Evolutionary conservation across 1,140 invertebrate species (phyloP), one percentile per base, ranked within the genome.

Genomic region (Sesamia nonagrioides): DNA sequence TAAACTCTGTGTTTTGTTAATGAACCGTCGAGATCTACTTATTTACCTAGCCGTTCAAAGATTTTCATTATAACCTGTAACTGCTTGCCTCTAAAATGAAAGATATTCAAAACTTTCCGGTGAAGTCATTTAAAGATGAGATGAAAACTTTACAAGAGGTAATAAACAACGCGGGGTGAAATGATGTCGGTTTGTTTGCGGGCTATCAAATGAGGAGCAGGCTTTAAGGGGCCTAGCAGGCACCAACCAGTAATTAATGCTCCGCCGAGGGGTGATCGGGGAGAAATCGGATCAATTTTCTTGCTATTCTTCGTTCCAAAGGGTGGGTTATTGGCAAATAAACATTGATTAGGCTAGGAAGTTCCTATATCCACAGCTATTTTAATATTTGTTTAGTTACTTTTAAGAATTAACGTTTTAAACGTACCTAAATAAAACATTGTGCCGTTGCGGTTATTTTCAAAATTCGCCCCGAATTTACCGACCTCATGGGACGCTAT

Each of bases 231-330:
- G 84, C 78, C 71, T 69, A 76, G 82, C 79, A 84, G 84, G 86
- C 86, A 89, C 86, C 85, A 86, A 78, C 80, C 78, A 86, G 89
- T 93, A 94, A 94, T 94, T 94, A 94, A 94, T 94, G 92, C 89
- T 87, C 84, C 79, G 83, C 79, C 74, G 74, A 77, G 81, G 76
- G 84, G 77, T 89, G 88, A 84, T 88, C 86, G 86, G 90, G 93
- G 91, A 91, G 88, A 90, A 94, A 94, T 93, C 90, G 86, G 91
- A 91, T 92, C 91, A 94, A 92, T 94, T 93, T 89, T 85, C 87
- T 71, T 84, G 84, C 88, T 83, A 90, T 91, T 92, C 88, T 83
- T 84, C 79, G 80, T 81, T 89, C 88, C 88, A 89, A 85, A 90
- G 82, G 83, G 82, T 61, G 56, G 33, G 81, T 68, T 84, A 75